Evolutionary conservation across 2,888 invertebrate genomes (phyloP), one percentile per base, ranked within the genome.

Genomic region (Drosophila nr. fundita): DNA sequence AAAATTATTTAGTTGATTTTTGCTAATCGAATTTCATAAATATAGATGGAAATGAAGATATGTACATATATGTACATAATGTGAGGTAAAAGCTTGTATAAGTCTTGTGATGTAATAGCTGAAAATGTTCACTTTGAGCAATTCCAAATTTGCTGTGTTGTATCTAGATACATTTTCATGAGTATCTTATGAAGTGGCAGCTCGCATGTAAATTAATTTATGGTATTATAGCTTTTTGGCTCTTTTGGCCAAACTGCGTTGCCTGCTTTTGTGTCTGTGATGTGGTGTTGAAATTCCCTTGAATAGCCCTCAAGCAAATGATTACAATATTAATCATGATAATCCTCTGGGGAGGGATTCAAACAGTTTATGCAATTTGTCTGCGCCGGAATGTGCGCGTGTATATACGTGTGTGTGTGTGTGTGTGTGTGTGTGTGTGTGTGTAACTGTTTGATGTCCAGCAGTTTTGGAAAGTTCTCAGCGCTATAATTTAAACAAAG

Each of bases 271-370:
- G 53, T 61, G 52, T 83, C 13, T n/a, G n/a, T n/a, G n/a, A n/a
- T 57, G 55, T 40, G 40, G 21, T 57, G 83, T 88, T 65, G 83
- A 83, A 83, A 89, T 74, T 79, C 58, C 48, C 55, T 72, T 64
- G 66, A 59, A 70, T 70, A 61, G 61, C 60, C 42, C 60, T 45
- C 48, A 57, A 48, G 55, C 64, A 49, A 66, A 50, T 53, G 76
- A 80, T 72, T 67, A 72, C 67, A 66, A 53, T 82, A 83, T 85
- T 73, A 74, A 88, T 88, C 83, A 83, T 69, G 72, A 73, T 78
- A 67, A 77, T 59, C 29, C 32, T 13, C 21, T 58, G 8, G 21
- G 10, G 42, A 34, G 38, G 36, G 64, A 75, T 78, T 88, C 75
- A 71, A 32, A 34, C 67, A 58, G 59, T 73, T 86, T 65, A 67